These are phyloP conservation scores for Crocuta crocuta DNA, from an alignment of 2,113 vertebrate genomes.

Conservation along the genomic window DNA sequence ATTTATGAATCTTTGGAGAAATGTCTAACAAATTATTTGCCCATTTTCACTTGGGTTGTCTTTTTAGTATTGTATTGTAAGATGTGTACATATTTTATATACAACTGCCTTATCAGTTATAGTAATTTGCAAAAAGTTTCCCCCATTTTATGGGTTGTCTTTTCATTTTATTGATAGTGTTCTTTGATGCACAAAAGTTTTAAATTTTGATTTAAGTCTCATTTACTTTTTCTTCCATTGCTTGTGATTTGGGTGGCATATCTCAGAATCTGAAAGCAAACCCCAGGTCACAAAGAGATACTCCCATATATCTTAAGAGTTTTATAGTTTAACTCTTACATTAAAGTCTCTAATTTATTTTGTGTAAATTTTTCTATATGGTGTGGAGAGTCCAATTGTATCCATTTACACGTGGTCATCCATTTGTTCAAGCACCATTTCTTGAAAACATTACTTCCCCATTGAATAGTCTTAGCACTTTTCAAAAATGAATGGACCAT, in stretches of 20 bases:
- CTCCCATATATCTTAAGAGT: neutral
- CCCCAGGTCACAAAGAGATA: neutral
- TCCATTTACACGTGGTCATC: neutral
- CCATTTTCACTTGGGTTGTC: neutral
- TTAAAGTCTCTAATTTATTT: neutral
- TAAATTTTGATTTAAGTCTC: neutral
- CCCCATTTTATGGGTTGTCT: neutral
- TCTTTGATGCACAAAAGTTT: neutral
- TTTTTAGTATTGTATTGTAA: slow-evolving; percentile 18
- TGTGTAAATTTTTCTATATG: neutral
- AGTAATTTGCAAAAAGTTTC: neutral
- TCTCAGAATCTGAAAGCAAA: slow-evolving; percentile 27
- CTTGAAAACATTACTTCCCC: neutral
- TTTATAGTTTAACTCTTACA: neutral
- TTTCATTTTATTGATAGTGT: neutral
- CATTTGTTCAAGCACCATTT: neutral
- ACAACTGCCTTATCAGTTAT: neutral
- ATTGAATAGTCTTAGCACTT: neutral
- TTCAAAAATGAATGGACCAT: neutral
- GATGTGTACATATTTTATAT: neutral
- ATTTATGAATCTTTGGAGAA: neutral
- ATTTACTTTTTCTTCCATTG: neutral
- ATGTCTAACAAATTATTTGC: neutral
- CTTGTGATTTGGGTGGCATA: neutral
- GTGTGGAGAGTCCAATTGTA: neutral